Evolutionary conservation across 2,888 invertebrate species (phyloP).

Genomic region (Thymelicus sylvestris): DNA sequence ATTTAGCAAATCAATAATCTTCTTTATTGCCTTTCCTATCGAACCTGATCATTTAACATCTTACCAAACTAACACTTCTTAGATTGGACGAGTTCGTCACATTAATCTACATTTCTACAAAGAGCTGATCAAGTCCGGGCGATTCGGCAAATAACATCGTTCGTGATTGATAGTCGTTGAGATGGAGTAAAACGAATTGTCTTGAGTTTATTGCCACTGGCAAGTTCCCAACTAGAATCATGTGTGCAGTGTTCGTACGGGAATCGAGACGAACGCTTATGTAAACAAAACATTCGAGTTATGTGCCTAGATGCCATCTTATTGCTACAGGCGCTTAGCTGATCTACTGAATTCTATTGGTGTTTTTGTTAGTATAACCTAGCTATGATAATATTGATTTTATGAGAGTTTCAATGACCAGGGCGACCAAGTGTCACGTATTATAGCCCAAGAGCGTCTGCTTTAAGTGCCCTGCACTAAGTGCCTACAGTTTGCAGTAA

Average conservation of each 20-base stretch:
- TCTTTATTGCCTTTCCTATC: too few species aligned
- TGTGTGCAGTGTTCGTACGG: conserved; percentile 27
- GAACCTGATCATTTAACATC: background rate
- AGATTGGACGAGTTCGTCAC: background rate
- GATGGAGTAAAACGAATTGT: conserved; percentile 37
- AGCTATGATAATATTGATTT: too few species aligned
- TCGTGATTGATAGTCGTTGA: conserved; percentile 32
- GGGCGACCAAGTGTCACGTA: too few species aligned
- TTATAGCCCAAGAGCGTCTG: too few species aligned
- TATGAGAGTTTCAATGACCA: too few species aligned
- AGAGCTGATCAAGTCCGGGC: conserved; percentile 21
- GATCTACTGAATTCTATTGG: background rate
- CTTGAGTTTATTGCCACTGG: conserved; percentile 35
- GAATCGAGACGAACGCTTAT: conserved; percentile 14
- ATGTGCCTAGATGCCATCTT: conserved; percentile 6
- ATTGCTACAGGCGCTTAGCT: conserved; percentile 1
- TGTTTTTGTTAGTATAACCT: background rate
- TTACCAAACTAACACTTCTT: conserved; percentile 6
- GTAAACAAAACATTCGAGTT: conserved; percentile 34
- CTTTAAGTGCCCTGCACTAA: too few species aligned
- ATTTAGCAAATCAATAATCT: too few species aligned
- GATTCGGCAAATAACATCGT: conserved; percentile 32
- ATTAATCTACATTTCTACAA: conserved; percentile 13
- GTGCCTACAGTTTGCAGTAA: background rate
- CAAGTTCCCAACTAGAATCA: conserved; percentile 30